Percentiles rank a stretch among this genome's conserved stretches.
Conservation (phyloP, 2,113 vertebrate genomes). For the Mesitornis unicolor region DNA sequence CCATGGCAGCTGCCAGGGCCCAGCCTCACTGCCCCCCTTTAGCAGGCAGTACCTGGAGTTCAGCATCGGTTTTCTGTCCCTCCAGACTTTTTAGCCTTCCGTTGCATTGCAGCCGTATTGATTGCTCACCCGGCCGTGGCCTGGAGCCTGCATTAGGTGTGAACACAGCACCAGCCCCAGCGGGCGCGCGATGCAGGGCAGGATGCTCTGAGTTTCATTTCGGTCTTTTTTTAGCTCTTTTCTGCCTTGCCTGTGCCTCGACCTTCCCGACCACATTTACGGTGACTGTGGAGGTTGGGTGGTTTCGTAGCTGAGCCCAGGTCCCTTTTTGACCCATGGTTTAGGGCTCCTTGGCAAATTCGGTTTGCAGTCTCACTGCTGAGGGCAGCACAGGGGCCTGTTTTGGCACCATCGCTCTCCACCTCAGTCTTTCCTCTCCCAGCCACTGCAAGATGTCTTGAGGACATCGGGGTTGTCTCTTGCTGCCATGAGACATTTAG, state of each 20-base stretch:
- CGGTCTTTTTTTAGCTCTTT: not conserved
- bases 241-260: rapidly evolving
- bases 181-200: not conserved
- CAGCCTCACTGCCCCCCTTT: slow-evolving; percentile 7
- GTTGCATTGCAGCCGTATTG: not conserved
- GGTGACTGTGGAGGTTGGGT: not conserved
- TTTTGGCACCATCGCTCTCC: not conserved
- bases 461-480: not conserved
- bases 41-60: not conserved
- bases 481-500: no score
- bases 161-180: not conserved
- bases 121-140: slow-evolving; percentile 31
- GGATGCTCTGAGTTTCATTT: not conserved
- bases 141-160: slow-evolving; percentile 47
- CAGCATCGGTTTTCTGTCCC: slow-evolving; percentile 45
- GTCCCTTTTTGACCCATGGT: not conserved
- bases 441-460: no score
- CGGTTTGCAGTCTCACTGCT: not conserved
- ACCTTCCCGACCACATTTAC: not conserved
- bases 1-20: slow-evolving; percentile 13
- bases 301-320: rapidly evolving
- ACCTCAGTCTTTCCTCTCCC: not conserved
- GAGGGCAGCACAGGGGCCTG: not conserved
- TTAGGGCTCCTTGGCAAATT: rapidly evolving
- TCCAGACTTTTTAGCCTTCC: slow-evolving; percentile 46